These are phyloP conservation scores for Steinernema scapterisci DNA, from an alignment of 2,888 invertebrate species.

Conservation along the genomic window DNA sequence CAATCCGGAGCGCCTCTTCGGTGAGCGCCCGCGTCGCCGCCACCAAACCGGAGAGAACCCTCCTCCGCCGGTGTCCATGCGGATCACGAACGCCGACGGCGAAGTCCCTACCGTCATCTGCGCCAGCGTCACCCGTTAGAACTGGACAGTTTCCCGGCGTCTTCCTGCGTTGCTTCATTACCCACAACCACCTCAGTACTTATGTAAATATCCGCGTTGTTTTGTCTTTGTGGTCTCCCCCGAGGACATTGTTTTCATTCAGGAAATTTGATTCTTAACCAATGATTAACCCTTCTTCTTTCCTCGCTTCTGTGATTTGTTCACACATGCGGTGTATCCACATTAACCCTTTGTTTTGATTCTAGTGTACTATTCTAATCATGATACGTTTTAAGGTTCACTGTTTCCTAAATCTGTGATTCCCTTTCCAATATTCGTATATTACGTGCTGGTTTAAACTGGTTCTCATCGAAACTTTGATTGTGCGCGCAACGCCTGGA, in stretches of 20 bases:
- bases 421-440: no score
- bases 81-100: neutral
- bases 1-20: conserved; percentile 29
- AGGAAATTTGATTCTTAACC: neutral
- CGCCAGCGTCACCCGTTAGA: neutral
- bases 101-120: neutral
- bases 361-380: no score
- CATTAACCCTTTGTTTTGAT: neutral
- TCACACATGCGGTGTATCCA: neutral
- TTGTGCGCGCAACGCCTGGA: no score
- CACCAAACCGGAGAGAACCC: conserved; percentile 29
- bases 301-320: conserved; percentile 16
- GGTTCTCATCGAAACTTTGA: no score
- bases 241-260: neutral
- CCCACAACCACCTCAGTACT: conserved; percentile 6
- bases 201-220: conserved; percentile 21
- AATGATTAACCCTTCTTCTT: neutral
- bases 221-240: conserved; percentile 7
- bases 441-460: no score
- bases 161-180: neutral
- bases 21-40: conserved; percentile 28
- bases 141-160: neutral
- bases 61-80: neutral
- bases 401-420: no score
- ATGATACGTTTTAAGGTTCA: no score